Conservation (phyloP, 2,113 vertebrate genomes). For the Oreotrochilus melanogaster region DNA sequence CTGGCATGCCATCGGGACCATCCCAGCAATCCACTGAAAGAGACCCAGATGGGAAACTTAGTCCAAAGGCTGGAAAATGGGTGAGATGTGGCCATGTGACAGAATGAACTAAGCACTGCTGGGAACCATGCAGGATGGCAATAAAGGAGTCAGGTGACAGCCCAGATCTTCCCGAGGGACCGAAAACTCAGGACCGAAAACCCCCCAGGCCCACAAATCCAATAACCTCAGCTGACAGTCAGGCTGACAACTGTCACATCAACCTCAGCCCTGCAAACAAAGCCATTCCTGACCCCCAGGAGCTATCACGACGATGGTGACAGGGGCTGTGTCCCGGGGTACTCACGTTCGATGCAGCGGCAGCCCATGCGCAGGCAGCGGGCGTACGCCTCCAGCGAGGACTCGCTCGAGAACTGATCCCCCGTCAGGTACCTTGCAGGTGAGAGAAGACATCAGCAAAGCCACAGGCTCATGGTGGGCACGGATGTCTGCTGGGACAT, state of each 20-base stretch:
- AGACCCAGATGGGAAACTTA: background rate
- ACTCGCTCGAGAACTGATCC: constrained; percentile 98
- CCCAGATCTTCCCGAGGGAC: background rate
- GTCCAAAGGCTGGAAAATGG: background rate
- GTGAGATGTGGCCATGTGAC: background rate
- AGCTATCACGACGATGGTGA: accelerated
- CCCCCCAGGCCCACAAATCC: background rate
- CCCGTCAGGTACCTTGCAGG: constrained; percentile 92
- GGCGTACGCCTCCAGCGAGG: constrained; percentile 95
- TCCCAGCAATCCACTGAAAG: constrained; percentile 99
- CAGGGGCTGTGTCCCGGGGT: accelerated
- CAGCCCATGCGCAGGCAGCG: constrained; percentile 98
- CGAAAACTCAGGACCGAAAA: accelerated
- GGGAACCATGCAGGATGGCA: accelerated
- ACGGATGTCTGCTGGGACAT: accelerated
- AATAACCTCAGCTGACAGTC: background rate
- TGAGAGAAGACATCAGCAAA: background rate
- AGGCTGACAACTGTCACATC: accelerated
- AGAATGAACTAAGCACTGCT: background rate
- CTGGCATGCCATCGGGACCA: constrained; percentile 95
- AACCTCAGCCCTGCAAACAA: background rate
- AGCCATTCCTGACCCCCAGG: background rate
- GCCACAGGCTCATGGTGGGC: accelerated
- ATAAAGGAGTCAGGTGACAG: background rate
- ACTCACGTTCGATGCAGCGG: constrained; percentile 95